Percentiles rank a stretch among this genome's conserved stretches.
phyloP scores from a whole-genome alignment of 2,888 invertebrate species.

The Lasioglossum zephyrum region DNA sequence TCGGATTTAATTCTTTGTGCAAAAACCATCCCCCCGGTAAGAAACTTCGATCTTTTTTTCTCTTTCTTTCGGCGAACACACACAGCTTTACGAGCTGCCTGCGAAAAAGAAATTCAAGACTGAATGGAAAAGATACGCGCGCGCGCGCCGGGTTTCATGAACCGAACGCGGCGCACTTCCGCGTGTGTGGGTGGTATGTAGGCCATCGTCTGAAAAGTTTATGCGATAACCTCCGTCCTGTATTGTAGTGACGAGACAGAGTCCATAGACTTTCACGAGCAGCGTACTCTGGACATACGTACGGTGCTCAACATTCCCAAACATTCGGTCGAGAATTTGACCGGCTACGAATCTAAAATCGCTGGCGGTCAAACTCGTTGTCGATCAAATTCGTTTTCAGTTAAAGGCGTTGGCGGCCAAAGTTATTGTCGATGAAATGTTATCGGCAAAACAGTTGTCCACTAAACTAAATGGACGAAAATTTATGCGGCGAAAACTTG shows the following conservation, averaged over 20 bases:
- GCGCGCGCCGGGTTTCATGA: constrained; percentile 44
- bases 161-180: constrained; percentile 38
- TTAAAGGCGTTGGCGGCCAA: too few species aligned
- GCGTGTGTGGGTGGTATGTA: constrained; percentile 65
- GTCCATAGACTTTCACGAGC: constrained; percentile 20
- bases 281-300: not conserved
- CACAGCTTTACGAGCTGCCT: not conserved
- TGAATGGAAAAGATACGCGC: constrained; percentile 55
- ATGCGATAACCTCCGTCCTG: constrained; percentile 63
- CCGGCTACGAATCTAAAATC: too few species aligned
- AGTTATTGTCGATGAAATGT: too few species aligned
- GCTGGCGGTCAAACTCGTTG: too few species aligned
- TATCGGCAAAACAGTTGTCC: too few species aligned
- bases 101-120: constrained; percentile 20
- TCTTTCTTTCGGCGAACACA: not conserved
- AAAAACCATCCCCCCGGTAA: not conserved
- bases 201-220: constrained; percentile 75
- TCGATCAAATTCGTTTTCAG: too few species aligned
- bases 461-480: too few species aligned
- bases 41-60: not conserved
- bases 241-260: constrained; percentile 37
- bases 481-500: not conserved
- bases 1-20: constrained; percentile 1
- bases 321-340: not conserved
- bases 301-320: not conserved